Percentiles rank a stretch among this genome's conserved stretches.
phyloP scores from a whole-genome alignment of 2,797 vertebrate genomes.

The Danio aesculapii region DNA sequence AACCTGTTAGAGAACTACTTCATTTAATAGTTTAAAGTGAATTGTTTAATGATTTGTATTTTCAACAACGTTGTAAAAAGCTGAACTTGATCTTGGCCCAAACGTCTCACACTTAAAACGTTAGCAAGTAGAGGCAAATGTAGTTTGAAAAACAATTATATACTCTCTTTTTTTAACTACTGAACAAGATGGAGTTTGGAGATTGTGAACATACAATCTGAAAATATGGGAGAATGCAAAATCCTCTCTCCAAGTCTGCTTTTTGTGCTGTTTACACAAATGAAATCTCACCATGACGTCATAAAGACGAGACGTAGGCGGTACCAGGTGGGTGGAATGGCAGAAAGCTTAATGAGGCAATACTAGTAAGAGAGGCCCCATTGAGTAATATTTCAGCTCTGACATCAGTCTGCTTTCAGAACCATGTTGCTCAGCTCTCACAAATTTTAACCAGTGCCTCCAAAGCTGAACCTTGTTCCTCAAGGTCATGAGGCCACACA shows the following conservation, averaged over 20 bases:
- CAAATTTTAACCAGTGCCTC: conserved; percentile 38
- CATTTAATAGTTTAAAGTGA: neutral
- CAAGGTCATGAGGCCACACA: conserved; percentile 25
- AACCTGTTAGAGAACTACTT: conserved; percentile 1
- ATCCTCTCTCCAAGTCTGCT: conserved; percentile 20
- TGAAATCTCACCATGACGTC: conserved; percentile 49
- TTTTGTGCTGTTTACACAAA: conserved; percentile 36
- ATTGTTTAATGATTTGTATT: conserved; percentile 15
- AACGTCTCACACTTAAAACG: too few species aligned
- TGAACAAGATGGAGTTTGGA: conserved; percentile 6
- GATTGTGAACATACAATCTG: neutral
- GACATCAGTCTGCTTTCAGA: conserved; percentile 56
- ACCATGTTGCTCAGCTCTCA: conserved; percentile 20
- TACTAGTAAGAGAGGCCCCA: conserved; percentile 49
- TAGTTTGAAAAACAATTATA: conserved; percentile 11
- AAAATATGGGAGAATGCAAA: neutral
- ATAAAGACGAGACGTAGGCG: conserved; percentile 45
- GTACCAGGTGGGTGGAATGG: conserved; percentile 60
- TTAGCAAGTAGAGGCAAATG: conserved; percentile 14
- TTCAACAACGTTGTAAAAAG: conserved; percentile 31
- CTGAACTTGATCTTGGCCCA: too few species aligned
- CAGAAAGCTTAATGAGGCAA: conserved; percentile 59
- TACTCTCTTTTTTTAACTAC: conserved; percentile 11
- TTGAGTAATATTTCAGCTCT: conserved; percentile 53
- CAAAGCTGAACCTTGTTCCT: conserved; percentile 32